Evolutionary conservation across 2,888 invertebrate genomes (phyloP).

Genomic region (Polia nebulosa): DNA sequence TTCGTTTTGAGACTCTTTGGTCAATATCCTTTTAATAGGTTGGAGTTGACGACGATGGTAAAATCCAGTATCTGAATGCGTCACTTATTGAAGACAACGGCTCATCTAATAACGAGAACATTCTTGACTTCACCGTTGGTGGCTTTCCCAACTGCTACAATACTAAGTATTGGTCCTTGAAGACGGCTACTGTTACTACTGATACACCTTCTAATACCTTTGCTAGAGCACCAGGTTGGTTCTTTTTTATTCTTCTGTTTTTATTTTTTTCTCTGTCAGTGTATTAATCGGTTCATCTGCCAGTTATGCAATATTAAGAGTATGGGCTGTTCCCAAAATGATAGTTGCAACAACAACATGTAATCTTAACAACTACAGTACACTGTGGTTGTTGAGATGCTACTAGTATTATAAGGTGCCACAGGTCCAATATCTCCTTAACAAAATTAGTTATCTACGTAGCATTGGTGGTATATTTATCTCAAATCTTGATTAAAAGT

Average conservation of each 20-base stretch:
- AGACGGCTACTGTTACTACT: slow-evolving; percentile 87
- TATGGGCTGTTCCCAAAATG: not conserved
- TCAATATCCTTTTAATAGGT: slow-evolving; percentile 78
- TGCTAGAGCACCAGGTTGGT: slow-evolving; percentile 93
- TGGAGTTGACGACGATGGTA: slow-evolving; percentile 92
- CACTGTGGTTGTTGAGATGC: not conserved
- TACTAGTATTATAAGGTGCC: not conserved
- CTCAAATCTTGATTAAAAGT: not conserved
- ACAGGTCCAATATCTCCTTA: not conserved
- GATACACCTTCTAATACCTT: slow-evolving; percentile 93
- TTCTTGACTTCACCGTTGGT: slow-evolving; percentile 73
- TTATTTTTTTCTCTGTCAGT: not conserved
- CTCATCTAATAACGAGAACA: slow-evolving; percentile 87
- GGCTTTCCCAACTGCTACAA: slow-evolving; percentile 91
- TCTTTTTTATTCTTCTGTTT: not conserved
- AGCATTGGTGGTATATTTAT: not conserved
- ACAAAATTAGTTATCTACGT: too few species aligned
- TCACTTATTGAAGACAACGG: slow-evolving; percentile 88
- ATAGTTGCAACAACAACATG: not conserved
- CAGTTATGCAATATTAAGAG: not conserved
- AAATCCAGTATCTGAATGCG: slow-evolving; percentile 92
- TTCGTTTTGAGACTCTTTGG: too few species aligned
- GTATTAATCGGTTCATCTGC: not conserved
- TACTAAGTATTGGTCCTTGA: slow-evolving; percentile 73
- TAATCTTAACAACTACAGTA: not conserved